A percentile compares a stretch with the other conserved stretches of the same genome.
Conservation (phyloP, 2,888 invertebrate species). For the Cetonia aurata region DNA sequence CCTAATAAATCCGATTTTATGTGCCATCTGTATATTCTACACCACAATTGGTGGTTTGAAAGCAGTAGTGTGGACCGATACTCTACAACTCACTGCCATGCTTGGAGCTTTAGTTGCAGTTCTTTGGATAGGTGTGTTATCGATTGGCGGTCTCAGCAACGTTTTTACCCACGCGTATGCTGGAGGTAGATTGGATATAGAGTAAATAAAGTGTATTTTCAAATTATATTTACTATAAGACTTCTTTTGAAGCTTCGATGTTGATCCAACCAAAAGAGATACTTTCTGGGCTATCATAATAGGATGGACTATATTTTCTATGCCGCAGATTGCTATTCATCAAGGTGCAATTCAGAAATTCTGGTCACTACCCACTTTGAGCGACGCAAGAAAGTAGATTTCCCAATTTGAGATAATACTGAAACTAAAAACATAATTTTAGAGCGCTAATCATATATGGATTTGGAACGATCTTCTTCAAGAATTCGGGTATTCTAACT, state of each 20-base stretch:
- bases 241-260: constrained; percentile 68
- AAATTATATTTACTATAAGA: background rate
- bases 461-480: constrained; percentile 46
- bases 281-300: constrained; percentile 73
- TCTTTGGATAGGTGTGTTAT: constrained; percentile 69
- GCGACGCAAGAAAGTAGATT: constrained; percentile 68
- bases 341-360: constrained; percentile 74
- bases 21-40: constrained; percentile 79
- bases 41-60: constrained; percentile 78
- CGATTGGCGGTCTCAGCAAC: constrained; percentile 69
- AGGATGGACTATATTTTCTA: constrained; percentile 71
- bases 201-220: constrained; percentile 64
- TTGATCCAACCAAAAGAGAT: constrained; percentile 71
- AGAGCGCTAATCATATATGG: constrained; percentile 47
- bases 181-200: constrained; percentile 71
- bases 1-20: constrained; percentile 75
- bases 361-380: constrained; percentile 71
- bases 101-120: constrained; percentile 69
- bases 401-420: background rate
- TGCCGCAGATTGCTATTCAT: constrained; percentile 70
- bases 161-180: constrained; percentile 70
- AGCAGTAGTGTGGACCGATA: constrained; percentile 76
- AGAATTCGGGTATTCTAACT: constrained; percentile 44
- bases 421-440: background rate
- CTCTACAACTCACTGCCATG: constrained; percentile 71